Percentiles rank a stretch among this genome's conserved stretches.
Evolutionary conservation across 2,113 vertebrate species (phyloP).

Genomic region (Varanus salvator): DNA sequence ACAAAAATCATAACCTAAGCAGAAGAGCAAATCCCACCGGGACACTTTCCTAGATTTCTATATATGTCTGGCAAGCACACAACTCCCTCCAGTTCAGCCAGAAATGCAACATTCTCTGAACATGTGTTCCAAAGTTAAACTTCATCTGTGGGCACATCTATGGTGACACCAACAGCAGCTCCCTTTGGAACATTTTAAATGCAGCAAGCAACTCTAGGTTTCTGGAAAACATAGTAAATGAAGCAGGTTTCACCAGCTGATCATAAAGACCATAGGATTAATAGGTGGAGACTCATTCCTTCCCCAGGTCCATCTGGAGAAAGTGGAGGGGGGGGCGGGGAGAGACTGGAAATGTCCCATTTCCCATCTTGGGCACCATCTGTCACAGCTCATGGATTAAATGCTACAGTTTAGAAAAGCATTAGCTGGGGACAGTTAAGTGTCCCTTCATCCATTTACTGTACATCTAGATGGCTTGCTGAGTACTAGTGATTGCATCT

Average conservation of each 20-base stretch:
- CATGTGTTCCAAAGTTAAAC: not conserved
- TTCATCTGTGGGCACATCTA: no score
- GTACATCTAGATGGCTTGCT: not conserved
- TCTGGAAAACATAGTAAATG: not conserved
- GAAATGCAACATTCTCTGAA: not conserved
- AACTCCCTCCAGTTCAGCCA: not conserved
- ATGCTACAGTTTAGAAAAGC: no score
- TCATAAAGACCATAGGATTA: not conserved
- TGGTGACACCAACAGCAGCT: not conserved
- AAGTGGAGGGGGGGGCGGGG: no score
- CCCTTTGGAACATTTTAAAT: not conserved
- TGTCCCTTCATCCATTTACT: no score
- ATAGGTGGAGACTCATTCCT: not conserved
- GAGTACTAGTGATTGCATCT: not conserved
- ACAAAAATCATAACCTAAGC: not conserved
- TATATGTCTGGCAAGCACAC: not conserved
- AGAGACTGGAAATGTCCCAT: no score
- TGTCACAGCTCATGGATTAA: no score
- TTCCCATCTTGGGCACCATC: no score
- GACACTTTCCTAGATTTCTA: not conserved
- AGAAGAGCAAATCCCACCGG: not conserved
- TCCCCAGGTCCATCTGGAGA: not conserved
- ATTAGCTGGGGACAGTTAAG: no score
- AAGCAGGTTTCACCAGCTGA: not conserved
- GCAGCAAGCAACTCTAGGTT: not conserved